A percentile compares a stretch with the other conserved stretches of the same genome.
These are phyloP conservation scores for Picus viridis DNA, from an alignment of 2,797 vertebrate species.

Conservation along the genomic window DNA sequence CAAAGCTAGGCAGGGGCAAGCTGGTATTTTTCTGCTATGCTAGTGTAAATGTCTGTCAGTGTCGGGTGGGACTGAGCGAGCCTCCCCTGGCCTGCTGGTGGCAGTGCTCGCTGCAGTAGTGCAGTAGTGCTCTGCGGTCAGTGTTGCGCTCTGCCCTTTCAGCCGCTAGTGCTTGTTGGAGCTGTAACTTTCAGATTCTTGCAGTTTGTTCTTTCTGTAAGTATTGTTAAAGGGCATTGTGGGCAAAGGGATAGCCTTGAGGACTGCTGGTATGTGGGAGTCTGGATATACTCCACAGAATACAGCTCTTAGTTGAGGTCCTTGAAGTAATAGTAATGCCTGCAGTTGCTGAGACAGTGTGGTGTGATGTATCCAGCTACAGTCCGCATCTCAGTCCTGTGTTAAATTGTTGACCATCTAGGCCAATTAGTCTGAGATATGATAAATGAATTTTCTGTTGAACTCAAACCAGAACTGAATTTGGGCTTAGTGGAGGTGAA, in stretches of 20 bases:
- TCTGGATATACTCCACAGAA: neutral
- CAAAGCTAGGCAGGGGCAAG: neutral
- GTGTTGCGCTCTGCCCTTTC: neutral
- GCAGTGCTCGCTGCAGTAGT: slow-evolving; percentile 6
- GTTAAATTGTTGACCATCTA: neutral
- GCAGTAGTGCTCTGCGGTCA: neutral
- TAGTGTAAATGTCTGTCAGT: neutral
- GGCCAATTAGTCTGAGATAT: neutral
- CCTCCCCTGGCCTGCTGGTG: neutral
- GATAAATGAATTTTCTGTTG: neutral
- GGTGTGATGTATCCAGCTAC: neutral
- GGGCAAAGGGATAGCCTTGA: neutral
- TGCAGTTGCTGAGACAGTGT: neutral
- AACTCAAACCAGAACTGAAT: neutral
- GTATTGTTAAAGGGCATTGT: neutral
- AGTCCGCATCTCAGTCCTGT: neutral
- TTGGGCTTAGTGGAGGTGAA: neutral
- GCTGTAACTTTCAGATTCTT: neutral
- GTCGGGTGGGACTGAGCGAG: neutral
- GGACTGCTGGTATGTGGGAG: neutral
- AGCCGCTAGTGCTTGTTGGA: neutral
- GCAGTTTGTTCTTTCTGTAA: neutral
- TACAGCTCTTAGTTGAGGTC: neutral
- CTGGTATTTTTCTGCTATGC: neutral
- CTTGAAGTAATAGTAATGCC: neutral